Evolutionary conservation across 1,140 invertebrate species (phyloP).

Genomic region (Panonychus citri): DNA sequence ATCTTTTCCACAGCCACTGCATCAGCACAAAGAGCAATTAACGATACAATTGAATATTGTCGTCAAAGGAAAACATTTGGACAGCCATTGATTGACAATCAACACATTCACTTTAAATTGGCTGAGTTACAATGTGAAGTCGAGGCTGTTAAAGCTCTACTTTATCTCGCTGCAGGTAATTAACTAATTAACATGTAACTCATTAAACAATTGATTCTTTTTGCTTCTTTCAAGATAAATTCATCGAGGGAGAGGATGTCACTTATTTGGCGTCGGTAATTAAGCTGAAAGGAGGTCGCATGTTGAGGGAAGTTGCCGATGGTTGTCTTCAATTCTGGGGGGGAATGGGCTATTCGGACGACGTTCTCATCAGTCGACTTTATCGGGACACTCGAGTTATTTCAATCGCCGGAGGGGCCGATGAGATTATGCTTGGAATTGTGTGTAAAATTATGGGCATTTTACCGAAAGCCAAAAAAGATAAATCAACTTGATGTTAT

Average conservation of each 20-base stretch:
- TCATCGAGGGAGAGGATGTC: constrained; percentile 29
- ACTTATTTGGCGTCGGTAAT: constrained; percentile 33
- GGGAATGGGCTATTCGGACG: constrained; percentile 34
- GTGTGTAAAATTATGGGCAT: constrained; percentile 32
- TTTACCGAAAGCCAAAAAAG: constrained; percentile 5
- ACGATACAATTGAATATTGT: constrained; percentile 30
- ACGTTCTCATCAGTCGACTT: constrained; percentile 26
- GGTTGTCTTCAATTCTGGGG: constrained; percentile 35
- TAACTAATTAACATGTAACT: not conserved
- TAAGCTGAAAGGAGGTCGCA: constrained; percentile 32
- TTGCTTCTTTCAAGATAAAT: constrained; percentile 2
- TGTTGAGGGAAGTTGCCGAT: constrained; percentile 29
- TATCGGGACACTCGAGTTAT: constrained; percentile 30
- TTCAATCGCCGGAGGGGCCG: constrained; percentile 34
- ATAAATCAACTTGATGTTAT: not conserved
- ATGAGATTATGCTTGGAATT: constrained; percentile 37
- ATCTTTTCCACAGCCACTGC: constrained; percentile 18
- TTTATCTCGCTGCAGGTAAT: constrained; percentile 27
- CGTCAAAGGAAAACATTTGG: constrained; percentile 29
- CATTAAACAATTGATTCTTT: not conserved
- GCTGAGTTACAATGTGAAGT: constrained; percentile 33
- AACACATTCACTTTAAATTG: constrained; percentile 29
- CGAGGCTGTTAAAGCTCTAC: constrained; percentile 27
- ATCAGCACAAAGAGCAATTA: constrained; percentile 24
- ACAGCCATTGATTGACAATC: constrained; percentile 28